Evolutionary conservation across 2,888 invertebrate genomes (phyloP).

Genomic region (Pheosia tremula): DNA sequence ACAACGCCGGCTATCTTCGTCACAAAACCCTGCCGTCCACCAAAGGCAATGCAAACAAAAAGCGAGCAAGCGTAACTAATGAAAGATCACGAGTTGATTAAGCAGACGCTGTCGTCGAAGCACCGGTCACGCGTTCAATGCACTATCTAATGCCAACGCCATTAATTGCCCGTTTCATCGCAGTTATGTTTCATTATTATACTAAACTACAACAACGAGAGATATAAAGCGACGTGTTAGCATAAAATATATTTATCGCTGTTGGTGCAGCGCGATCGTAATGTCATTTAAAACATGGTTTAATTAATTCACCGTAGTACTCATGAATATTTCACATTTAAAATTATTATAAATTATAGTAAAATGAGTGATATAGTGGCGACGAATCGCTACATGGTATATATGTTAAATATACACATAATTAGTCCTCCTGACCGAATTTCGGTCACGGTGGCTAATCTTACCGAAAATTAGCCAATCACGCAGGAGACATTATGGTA

Average conservation of each 20-base stretch:
- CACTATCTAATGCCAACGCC: constrained; percentile 62
- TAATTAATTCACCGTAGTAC: no score
- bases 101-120: constrained; percentile 69
- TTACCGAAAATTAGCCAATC: no score
- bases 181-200: constrained; percentile 74
- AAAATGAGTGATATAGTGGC: no score
- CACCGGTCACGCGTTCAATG: constrained; percentile 47
- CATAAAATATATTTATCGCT: constrained; percentile 4
- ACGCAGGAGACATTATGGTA: no score
- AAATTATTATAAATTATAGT: no score
- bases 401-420: no score
- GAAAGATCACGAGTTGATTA: constrained; percentile 73
- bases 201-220: constrained; percentile 58
- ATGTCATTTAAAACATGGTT: constrained; percentile 4
- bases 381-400: no score
- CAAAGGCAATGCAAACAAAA: constrained; percentile 52
- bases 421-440: no score
- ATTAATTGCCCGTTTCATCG: constrained; percentile 79
- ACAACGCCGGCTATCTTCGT: constrained; percentile 16
- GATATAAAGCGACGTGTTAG: constrained; percentile 15
- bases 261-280: constrained; percentile 6
- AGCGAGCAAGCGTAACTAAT: constrained; percentile 69
- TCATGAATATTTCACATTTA: no score
- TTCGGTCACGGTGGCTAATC: no score
- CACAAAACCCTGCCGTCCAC: constrained; percentile 37